Conservation (phyloP, 2,888 invertebrate genomes). For the Amiota minor region DNA sequence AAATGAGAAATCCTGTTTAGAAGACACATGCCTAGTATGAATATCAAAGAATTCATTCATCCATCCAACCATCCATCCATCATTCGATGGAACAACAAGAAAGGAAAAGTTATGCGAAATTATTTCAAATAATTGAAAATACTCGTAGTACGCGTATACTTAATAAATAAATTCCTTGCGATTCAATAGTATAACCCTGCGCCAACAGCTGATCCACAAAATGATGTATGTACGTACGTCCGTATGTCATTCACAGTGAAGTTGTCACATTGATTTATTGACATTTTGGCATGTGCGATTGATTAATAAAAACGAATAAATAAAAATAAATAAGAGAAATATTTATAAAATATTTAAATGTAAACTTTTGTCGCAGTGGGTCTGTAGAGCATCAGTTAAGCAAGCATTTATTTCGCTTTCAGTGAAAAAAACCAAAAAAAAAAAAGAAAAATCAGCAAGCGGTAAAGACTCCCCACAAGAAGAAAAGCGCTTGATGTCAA, state of each 20-base stretch:
- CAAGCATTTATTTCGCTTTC: conserved; percentile 22
- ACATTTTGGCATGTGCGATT: conserved; percentile 54
- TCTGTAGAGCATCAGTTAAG: conserved; percentile 66
- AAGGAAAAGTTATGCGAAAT: conserved; percentile 30
- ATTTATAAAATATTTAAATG: too few species aligned
- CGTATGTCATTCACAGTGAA: too few species aligned
- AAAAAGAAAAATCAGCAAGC: neutral
- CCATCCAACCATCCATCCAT: too few species aligned
- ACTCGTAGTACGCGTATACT: too few species aligned
- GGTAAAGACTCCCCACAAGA: neutral
- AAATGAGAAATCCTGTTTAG: conserved; percentile 17
- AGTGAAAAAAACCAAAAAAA: neutral
- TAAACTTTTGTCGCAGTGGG: conserved; percentile 44
- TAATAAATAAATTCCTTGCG: too few species aligned
- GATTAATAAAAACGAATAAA: conserved; percentile 7
- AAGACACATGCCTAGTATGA: too few species aligned
- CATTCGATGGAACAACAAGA: too few species aligned
- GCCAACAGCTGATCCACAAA: too few species aligned
- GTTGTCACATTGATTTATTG: conserved; percentile 32
- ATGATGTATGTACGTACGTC: too few species aligned
- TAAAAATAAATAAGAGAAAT: neutral
- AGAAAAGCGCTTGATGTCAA: neutral
- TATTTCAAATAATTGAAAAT: too few species aligned
- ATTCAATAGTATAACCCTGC: too few species aligned
- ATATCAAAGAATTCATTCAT: too few species aligned